phyloP scores from a whole-genome alignment of 2,888 invertebrate species.

The Hetaerina titia region DNA sequence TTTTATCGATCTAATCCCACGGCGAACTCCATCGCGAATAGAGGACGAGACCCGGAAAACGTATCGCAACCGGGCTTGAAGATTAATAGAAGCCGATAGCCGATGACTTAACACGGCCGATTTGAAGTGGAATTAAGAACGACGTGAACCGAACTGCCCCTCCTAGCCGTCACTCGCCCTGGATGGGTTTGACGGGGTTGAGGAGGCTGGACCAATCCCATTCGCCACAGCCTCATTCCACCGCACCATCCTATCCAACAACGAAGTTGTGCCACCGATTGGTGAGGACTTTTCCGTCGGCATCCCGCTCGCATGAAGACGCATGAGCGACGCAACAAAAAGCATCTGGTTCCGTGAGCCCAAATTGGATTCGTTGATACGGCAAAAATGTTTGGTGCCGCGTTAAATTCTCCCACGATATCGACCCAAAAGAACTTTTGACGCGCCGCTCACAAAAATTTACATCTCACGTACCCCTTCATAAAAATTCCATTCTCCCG shows the following conservation, averaged over 20 bases:
- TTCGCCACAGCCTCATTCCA: background rate
- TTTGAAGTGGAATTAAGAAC: conserved; percentile 33
- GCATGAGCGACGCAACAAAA: background rate
- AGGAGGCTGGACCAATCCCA: background rate
- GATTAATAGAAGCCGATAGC: conserved; percentile 27
- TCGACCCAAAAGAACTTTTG: background rate
- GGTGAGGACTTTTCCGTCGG: background rate
- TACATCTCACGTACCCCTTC: background rate
- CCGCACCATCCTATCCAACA: background rate
- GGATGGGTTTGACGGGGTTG: background rate
- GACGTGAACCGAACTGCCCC: background rate
- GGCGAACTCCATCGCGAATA: background rate
- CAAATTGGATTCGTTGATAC: background rate
- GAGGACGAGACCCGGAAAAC: background rate
- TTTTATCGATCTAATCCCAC: conserved; percentile 35
- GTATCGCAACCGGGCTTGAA: background rate
- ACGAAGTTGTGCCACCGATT: background rate
- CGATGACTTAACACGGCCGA: conserved; percentile 15
- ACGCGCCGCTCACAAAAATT: background rate
- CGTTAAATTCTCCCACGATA: background rate
- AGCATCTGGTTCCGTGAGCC: background rate
- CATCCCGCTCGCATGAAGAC: background rate
- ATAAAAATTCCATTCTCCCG: conserved; percentile 5
- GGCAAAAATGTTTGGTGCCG: background rate
- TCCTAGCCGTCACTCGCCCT: background rate